These are phyloP conservation scores for Eristalis pertinax DNA, from an alignment of 2,888 invertebrate genomes.

Conservation along the genomic window DNA sequence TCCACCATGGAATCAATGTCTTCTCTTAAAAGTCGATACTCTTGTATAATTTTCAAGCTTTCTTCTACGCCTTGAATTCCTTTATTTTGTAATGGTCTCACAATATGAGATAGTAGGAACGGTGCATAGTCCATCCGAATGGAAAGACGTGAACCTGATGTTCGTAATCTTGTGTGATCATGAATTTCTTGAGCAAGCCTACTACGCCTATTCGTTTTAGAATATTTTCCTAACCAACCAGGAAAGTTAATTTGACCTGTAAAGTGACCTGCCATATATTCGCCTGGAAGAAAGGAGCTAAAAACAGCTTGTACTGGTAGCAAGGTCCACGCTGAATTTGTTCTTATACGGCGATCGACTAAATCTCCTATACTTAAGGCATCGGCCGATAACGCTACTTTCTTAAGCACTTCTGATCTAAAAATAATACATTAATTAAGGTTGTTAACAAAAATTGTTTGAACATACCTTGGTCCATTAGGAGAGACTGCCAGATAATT, in stretches of 20 bases:
- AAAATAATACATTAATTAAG: not conserved
- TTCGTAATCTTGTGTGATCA: constrained; percentile 91
- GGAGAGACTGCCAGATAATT: constrained; percentile 95
- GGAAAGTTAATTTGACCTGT: constrained; percentile 94
- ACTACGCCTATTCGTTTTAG: constrained; percentile 90
- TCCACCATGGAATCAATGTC: constrained; percentile 95
- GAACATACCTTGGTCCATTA: constrained; percentile 86
- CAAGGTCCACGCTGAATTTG: constrained; percentile 92
- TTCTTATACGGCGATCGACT: constrained; percentile 91
- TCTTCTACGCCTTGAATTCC: constrained; percentile 88
- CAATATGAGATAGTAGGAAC: constrained; percentile 88
- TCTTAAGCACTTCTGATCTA: constrained; percentile 84
- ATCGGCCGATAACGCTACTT: constrained; percentile 91
- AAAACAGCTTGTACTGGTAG: constrained; percentile 94
- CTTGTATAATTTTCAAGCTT: constrained; percentile 88
- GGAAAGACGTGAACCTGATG: constrained; percentile 90
- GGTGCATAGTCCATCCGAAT: constrained; percentile 94
- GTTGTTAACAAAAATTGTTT: not conserved
- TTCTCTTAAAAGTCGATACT: constrained; percentile 93
- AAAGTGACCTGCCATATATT: constrained; percentile 90
- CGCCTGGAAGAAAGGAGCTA: constrained; percentile 95
- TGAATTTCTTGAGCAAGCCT: constrained; percentile 92
- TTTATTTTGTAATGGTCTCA: constrained; percentile 87
- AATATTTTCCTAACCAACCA: constrained; percentile 97
- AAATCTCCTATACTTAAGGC: constrained; percentile 93